A percentile compares a stretch with the other conserved stretches of the same genome.
Conservation (phyloP, 2,888 invertebrate genomes). For the Andrena flavipes region DNA sequence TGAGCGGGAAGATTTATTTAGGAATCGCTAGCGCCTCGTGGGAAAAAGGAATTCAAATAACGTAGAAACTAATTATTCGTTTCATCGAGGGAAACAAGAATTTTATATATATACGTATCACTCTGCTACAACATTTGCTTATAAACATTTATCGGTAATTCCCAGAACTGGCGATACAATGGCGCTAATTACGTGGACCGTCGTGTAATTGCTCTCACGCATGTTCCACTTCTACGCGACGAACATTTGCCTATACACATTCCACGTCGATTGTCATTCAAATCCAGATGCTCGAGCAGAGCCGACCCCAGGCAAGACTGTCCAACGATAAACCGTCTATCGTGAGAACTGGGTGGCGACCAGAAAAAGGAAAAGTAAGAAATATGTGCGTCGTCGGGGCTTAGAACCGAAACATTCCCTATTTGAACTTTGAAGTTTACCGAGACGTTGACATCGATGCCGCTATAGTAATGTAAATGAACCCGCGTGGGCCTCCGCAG, state of each 20-base stretch:
- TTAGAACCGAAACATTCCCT: conserved; percentile 53
- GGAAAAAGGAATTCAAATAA: too few species aligned
- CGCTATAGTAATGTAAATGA: conserved; percentile 71
- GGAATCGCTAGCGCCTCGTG: background rate
- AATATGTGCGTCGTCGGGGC: conserved; percentile 31
- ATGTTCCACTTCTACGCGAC: conserved; percentile 18
- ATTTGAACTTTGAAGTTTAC: conserved; percentile 69
- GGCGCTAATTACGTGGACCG: conserved; percentile 19
- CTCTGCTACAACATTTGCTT: background rate
- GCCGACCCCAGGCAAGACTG: background rate
- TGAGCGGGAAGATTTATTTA: background rate
- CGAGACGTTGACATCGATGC: conserved; percentile 69
- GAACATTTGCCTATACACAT: conserved; percentile 12
- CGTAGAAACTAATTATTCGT: too few species aligned
- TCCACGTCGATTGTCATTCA: conserved; percentile 54
- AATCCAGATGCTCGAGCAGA: conserved; percentile 26
- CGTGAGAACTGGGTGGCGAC: conserved; percentile 35
- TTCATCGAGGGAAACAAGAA: too few species aligned
- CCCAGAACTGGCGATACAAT: conserved; percentile 13
- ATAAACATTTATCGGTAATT: conserved; percentile 9
- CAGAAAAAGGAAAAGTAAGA: conserved; percentile 12
- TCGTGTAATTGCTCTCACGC: conserved; percentile 5
- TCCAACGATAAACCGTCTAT: conserved; percentile 7
- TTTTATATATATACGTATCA: too few species aligned
- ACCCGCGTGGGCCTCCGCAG: conserved; percentile 8